Conservation (phyloP, 1,140 invertebrate species). For the Idris sp. region DNA sequence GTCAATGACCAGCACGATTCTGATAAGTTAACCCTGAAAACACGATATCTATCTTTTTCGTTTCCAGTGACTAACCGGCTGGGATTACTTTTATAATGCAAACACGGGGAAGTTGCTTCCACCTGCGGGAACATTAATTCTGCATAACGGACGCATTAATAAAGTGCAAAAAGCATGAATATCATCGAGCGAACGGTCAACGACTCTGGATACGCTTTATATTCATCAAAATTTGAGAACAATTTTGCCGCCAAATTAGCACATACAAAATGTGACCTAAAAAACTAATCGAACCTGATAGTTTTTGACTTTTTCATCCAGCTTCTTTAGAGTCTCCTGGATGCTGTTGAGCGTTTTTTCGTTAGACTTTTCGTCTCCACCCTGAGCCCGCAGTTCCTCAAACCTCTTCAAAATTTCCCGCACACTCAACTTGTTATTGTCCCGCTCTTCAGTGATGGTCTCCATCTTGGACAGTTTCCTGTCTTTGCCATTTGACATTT, state of each 20-base stretch:
- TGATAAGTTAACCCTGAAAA: slow-evolving; percentile 55
- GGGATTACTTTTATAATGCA: slow-evolving; percentile 49
- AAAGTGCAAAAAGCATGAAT: slow-evolving; percentile 64
- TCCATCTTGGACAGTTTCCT: slow-evolving; percentile 81
- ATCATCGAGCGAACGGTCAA: slow-evolving; percentile 58
- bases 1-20: slow-evolving; percentile 54
- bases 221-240: too few relatives aligned
- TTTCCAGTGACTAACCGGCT: slow-evolving; percentile 57
- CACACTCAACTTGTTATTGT: slow-evolving; percentile 86
- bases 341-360: slow-evolving; percentile 76
- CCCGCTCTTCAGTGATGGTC: slow-evolving; percentile 88
- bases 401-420: slow-evolving; percentile 88
- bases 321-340: slow-evolving; percentile 76
- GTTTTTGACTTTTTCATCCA: slow-evolving; percentile 77
- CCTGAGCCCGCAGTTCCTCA: slow-evolving; percentile 82
- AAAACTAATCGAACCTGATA: slow-evolving; percentile 77
- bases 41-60: slow-evolving; percentile 52
- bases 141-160: slow-evolving; percentile 67
- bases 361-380: slow-evolving; percentile 73
- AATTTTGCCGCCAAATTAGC: too few relatives aligned
- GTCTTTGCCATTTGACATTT: slow-evolving; percentile 62
- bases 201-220: slow-evolving; percentile 53
- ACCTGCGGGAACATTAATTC: slow-evolving; percentile 63
- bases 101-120: slow-evolving; percentile 58
- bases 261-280: too few relatives aligned